phyloP scores from a whole-genome alignment of 2,888 invertebrate genomes.

The Lepidochitona cinerea region DNA sequence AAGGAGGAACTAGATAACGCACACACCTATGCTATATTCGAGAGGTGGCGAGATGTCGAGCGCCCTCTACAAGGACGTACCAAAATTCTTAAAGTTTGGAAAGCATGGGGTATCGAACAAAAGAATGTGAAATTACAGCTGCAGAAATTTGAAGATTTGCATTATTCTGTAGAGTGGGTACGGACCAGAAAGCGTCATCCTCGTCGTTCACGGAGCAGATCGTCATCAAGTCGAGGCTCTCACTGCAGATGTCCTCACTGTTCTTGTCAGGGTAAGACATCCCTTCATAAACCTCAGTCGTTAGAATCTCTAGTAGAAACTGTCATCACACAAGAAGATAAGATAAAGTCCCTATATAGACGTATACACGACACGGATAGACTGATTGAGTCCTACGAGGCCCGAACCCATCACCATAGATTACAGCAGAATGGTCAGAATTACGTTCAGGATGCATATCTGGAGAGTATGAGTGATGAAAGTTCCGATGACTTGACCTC shows the following conservation, averaged over 20 bases:
- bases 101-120: slow-evolving; percentile 84
- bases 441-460: slow-evolving; percentile 55
- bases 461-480: slow-evolving; percentile 46
- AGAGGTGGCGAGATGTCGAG: slow-evolving; percentile 77
- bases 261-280: background rate
- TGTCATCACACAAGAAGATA: slow-evolving; percentile 77
- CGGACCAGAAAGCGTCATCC: background rate
- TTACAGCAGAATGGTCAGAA: slow-evolving; percentile 49
- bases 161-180: slow-evolving; percentile 29
- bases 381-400: slow-evolving; percentile 79
- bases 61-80: slow-evolving; percentile 80
- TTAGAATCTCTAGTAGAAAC: slow-evolving; percentile 70
- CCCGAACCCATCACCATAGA: slow-evolving; percentile 38
- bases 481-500: slow-evolving; percentile 73
- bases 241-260: background rate
- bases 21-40: slow-evolving; percentile 75
- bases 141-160: slow-evolving; percentile 52
- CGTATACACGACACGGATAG: slow-evolving; percentile 80
- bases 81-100: slow-evolving; percentile 83
- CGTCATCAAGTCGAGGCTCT: background rate
- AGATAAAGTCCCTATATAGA: slow-evolving; percentile 72
- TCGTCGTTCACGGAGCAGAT: background rate
- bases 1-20: slow-evolving; percentile 80
- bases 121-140: slow-evolving; percentile 74
- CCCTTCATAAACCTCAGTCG: slow-evolving; percentile 33